Evolutionary conservation across 23 tunicate genomes (phyloP), one percentile per base, ranked within the genome.

Genomic region (Styela clava): DNA sequence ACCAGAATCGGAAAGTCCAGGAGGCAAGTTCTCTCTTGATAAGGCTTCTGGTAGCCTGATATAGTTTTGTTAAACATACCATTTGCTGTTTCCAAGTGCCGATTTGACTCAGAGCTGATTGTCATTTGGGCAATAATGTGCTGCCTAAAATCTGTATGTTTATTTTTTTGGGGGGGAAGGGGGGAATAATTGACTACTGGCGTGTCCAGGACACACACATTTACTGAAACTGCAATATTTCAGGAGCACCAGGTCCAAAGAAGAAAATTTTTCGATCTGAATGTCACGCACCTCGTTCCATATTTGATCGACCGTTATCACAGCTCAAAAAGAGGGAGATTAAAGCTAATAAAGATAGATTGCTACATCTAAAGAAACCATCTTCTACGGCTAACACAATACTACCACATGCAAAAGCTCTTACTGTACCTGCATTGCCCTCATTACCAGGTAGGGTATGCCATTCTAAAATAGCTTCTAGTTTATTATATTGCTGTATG

Each of bases 251-350:
- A 34, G 73, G 76, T 2, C 82, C 62, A 18, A 35, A 63, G 29
- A 44, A 73, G 74, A 88, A 88, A 37, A 31, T 85, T 12, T 33
- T 84, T 19, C 74, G 97, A 37, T 24, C 52, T 64, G 97, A 91
- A 23, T 74, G 78, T 74, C 82, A 77, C 30, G 82, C 79, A 32
- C 97, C 97, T 1, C 78, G 79, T 25, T 91, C 97, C 2, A 33
- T 91, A 65, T 91, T 91, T 90, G 86, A 78, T 64, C 86, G 89
- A 9, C 95, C 83, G 52, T 2, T 79, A 28, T 61, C 37, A 33
- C 28, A 69, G 20, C 64, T 69, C 32, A 86, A 79, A 61, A 76
- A 76, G 65, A 36, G 65, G n/a, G 81, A 76, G 44, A 1, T 44
- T 20, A 52, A 51, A 52, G 12, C 64, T 2, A 21, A 19, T 5